A percentile compares a stretch with the other conserved stretches of the same genome.
Evolutionary conservation across 2,113 vertebrate genomes (phyloP).

Genomic region (Struthio camelus): DNA sequence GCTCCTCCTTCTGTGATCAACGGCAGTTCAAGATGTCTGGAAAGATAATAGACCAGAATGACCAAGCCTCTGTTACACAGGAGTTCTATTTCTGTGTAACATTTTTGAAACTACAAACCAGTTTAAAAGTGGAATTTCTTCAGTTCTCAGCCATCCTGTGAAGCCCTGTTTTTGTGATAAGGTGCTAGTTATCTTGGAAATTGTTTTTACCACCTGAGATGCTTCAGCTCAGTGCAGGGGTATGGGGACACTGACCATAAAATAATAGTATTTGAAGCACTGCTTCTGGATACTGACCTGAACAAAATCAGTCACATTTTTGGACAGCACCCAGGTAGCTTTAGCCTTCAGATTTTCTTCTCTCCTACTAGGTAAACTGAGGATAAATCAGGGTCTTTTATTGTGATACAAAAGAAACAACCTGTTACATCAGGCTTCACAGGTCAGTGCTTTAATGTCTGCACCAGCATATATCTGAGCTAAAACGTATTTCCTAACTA

Average conservation of each 20-base stretch:
- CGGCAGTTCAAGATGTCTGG: not conserved
- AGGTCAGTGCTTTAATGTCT: constrained; percentile 25
- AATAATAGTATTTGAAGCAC: constrained; percentile 15
- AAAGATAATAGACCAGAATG: not conserved
- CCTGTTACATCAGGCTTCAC: not conserved
- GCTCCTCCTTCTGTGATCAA: not conserved
- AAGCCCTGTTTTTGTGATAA: not conserved
- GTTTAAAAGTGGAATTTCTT: not conserved
- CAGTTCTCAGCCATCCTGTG: not conserved
- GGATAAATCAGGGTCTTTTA: constrained; percentile 41
- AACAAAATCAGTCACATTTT: constrained; percentile 22
- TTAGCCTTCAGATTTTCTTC: constrained; percentile 9
- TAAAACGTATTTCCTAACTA: not conserved
- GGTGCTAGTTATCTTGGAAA: not conserved
- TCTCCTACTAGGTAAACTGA: not conserved
- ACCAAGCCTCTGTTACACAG: not conserved
- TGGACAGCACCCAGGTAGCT: constrained; percentile 14
- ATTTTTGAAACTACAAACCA: not conserved
- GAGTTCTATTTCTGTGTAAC: not conserved
- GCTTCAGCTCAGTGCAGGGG: not conserved
- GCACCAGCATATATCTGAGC: constrained; percentile 1
- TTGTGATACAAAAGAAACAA: not conserved
- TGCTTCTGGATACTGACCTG: constrained; percentile 2
- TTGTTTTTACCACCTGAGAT: not conserved
- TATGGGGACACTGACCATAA: not conserved